Base-by-base conservation (phyloP, 2,797 vertebrate genomes). In the Leuciscus waleckii region DNA sequence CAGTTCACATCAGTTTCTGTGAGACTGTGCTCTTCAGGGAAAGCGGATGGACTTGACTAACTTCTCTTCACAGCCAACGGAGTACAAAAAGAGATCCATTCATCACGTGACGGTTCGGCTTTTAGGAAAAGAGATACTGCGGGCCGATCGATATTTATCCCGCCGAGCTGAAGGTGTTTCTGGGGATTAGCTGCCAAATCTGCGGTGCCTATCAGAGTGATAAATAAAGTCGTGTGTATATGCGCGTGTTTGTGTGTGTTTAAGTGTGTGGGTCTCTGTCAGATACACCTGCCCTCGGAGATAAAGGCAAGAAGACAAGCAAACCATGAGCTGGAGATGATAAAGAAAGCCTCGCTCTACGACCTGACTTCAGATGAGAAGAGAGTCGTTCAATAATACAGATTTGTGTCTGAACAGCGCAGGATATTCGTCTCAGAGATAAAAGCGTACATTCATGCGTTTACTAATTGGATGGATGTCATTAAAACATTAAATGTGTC, bases 141-240 rank as follows among this genome's bases (percentile, higher is more conserved):
- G 70, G n/a, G 29, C 54, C 11, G 75, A 89, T 89, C 89, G 58
- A 87, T 88, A 86, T 87, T 82, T 58, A 90, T 82, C 82, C 81
- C 23, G 35, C 77, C 61, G 70, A 79, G 86, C 81, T 77, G 81
- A 82, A 83, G 87, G 84, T 86, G 82, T 89, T 87, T 83, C 86
- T 46, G 54, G 81, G 83, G 83, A 89, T 85, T 89, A 85, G 70
- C 79, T 85, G 84, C 78, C 78, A 82, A 82, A 86, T 77, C 88
- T 85, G 82, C 58, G 21, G 63, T 70, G 80, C 79, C 86, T 46
- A 81, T 86, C 88, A 73, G 75, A 75, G 71, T 85, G 85, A 89
- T 88, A 83, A 84, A 84, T 84, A 87, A 74, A 83, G 43, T n/a
- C 6, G 56, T 79, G 84, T 67, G 58, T 80, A 29, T 71, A 23